Base-by-base conservation (phyloP, 2,888 invertebrate species). In the Arrhopalites spinosus region DNA sequence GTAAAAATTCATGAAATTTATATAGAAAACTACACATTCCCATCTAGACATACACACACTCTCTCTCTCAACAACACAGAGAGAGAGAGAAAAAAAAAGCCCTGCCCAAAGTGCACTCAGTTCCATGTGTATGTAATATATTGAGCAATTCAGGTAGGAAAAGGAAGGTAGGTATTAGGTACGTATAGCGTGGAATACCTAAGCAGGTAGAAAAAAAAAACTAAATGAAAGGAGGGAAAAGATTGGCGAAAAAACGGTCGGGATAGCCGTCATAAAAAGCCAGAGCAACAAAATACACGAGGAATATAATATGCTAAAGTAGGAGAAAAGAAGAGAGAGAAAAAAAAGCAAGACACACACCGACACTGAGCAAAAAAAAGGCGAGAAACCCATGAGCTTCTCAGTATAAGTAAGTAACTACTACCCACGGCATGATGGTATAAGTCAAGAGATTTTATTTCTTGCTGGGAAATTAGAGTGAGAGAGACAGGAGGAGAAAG, bases 371-470 rank as follows among this genome's bases (percentile, higher is more conserved):
- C 15, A 8, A 15, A 3, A 20, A 15, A n/a, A n/a, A 11, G 50
- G 50, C 15, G 20, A 20, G 20, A 50, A n/a, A n/a, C n/a, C n/a
- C n/a, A n/a, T n/a, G 50, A n/a, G 20, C 3, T 8, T 17, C 5
- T 20, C 53, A n/a, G 25, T 59, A 23, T 23, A 23, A 23, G 20
- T 20, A 50, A 50, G 50, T 50, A 20, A n/a, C 50, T 50, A 20
- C n/a, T n/a, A 50, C 50, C 59, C 20, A 59, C 23, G 50, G 59
- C 20, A 59, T 25, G 25, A 25, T 59, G 50, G 59, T 59, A 59
- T 25, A 59, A 25, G 59, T 59, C 59, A 59, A 25, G 25, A 59
- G 59, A 59, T 59, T 59, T 59, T 59, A 59, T 59, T 59, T 59
- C 59, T 27, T 25, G 23, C 59, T 59, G 23, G 25, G 59, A 59